A percentile compares a stretch with the other conserved stretches of the same genome.
Evolutionary conservation across 2,888 invertebrate genomes (phyloP).

Genomic region (Atherix ibis): DNA sequence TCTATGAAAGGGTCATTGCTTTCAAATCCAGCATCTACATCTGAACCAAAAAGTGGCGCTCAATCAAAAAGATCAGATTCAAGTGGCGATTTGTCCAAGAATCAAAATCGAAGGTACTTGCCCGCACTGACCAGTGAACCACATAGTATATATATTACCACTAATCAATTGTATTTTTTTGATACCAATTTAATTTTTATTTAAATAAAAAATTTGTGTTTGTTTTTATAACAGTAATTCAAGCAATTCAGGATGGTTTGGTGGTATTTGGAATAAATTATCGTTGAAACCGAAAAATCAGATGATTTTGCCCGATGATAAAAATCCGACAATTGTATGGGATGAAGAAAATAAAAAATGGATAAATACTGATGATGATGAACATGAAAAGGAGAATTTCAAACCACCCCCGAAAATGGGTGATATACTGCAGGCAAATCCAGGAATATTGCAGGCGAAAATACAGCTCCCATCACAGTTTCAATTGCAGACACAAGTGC

Average conservation of each 20-base stretch:
- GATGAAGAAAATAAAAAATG: conserved; percentile 74
- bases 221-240: background rate
- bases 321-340: conserved; percentile 87
- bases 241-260: conserved; percentile 55
- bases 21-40: too few relatives aligned
- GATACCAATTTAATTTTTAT: too few relatives aligned
- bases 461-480: conserved; percentile 9
- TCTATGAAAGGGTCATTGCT: too few relatives aligned
- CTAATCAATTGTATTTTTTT: too few relatives aligned
- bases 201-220: too few relatives aligned
- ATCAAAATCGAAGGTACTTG: too few relatives aligned
- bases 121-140: too few relatives aligned
- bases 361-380: conserved; percentile 66
- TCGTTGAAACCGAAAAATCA: conserved; percentile 76
- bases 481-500: conserved; percentile 8
- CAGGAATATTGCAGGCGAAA: background rate
- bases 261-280: conserved; percentile 71
- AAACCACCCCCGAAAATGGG: conserved; percentile 57
- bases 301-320: conserved; percentile 92
- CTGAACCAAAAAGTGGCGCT: too few relatives aligned
- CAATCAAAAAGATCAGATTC: too few relatives aligned
- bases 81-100: too few relatives aligned
- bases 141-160: too few relatives aligned
- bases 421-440: conserved; percentile 31
- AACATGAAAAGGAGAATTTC: conserved; percentile 36